Evolutionary conservation across 2,797 vertebrate genomes (phyloP).

Genomic region (Falco rusticolus): DNA sequence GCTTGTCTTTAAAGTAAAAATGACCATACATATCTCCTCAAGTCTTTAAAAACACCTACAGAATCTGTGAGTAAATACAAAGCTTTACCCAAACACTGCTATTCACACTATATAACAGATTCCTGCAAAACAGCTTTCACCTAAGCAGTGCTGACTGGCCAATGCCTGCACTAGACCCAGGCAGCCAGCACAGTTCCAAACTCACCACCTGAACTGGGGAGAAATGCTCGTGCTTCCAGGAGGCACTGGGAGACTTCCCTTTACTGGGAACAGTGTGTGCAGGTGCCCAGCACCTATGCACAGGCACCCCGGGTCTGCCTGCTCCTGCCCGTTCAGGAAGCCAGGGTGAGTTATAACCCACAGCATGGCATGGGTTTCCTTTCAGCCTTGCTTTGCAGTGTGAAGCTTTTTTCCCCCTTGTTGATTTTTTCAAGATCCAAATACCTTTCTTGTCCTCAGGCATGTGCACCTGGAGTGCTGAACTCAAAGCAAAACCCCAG

Average conservation of each 20-base stretch:
- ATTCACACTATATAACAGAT: neutral
- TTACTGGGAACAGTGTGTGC: accelerated
- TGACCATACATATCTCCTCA: neutral
- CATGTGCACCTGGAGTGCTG: accelerated
- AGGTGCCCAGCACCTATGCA: neutral
- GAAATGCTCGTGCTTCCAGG: neutral
- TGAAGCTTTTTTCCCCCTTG: accelerated
- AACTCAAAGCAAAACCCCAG: neutral
- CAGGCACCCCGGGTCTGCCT: accelerated
- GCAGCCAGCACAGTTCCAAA: neutral
- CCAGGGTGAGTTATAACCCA: neutral
- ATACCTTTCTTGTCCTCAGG: neutral
- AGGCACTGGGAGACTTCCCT: neutral
- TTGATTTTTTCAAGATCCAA: neutral
- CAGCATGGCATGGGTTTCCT: accelerated
- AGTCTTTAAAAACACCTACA: neutral
- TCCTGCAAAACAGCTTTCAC: neutral
- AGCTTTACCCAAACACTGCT: neutral
- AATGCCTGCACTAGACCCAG: neutral
- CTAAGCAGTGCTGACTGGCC: neutral
- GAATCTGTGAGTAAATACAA: neutral
- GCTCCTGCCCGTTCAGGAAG: neutral
- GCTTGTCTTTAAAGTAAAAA: neutral
- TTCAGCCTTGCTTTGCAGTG: neutral
- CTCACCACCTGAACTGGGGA: neutral